Evolutionary conservation across 2,797 vertebrate species (phyloP).

Genomic region (Argentina silus): DNA sequence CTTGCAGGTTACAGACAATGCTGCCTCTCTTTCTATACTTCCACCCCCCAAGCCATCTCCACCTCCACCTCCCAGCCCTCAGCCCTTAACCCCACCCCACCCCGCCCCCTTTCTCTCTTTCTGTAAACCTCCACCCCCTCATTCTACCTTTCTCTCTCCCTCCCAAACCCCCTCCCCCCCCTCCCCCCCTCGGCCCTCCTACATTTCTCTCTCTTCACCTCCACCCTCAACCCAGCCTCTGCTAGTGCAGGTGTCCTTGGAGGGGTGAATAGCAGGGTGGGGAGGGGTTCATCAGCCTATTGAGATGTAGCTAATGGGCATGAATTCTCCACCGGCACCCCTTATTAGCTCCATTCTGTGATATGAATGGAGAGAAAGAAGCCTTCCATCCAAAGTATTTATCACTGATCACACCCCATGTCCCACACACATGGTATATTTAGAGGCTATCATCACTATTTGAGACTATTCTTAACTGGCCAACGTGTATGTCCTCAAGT

Average conservation of each 20-base stretch:
- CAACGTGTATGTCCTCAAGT: constrained; percentile 52
- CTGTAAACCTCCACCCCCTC: neutral
- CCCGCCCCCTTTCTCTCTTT: constrained; percentile 1
- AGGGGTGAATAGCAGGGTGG: constrained; percentile 51
- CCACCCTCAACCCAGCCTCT: constrained; percentile 17
- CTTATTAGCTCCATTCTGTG: constrained; percentile 68
- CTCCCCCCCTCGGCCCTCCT: constrained; percentile 9
- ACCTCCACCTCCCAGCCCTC: neutral
- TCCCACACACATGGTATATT: constrained; percentile 34
- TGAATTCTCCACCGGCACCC: constrained; percentile 70
- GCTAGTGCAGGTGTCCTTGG: constrained; percentile 67
- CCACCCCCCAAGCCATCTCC: constrained; percentile 44
- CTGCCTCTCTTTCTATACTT: constrained; percentile 52
- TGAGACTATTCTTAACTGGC: neutral
- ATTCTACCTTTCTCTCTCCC: neutral
- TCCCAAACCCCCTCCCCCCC: neutral
- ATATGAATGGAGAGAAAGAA: constrained; percentile 58
- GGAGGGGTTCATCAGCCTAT: constrained; percentile 62
- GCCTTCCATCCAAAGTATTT: constrained; percentile 38
- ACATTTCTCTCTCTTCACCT: constrained; percentile 4
- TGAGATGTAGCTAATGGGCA: constrained; percentile 65
- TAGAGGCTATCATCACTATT: constrained; percentile 61
- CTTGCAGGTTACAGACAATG: constrained; percentile 59
- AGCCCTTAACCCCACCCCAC: neutral
- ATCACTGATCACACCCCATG: neutral